Percentiles rank a stretch among this genome's conserved stretches.
These are phyloP conservation scores for Gymnodraco acuticeps DNA, from an alignment of 2,797 vertebrate genomes.

Conservation along the genomic window DNA sequence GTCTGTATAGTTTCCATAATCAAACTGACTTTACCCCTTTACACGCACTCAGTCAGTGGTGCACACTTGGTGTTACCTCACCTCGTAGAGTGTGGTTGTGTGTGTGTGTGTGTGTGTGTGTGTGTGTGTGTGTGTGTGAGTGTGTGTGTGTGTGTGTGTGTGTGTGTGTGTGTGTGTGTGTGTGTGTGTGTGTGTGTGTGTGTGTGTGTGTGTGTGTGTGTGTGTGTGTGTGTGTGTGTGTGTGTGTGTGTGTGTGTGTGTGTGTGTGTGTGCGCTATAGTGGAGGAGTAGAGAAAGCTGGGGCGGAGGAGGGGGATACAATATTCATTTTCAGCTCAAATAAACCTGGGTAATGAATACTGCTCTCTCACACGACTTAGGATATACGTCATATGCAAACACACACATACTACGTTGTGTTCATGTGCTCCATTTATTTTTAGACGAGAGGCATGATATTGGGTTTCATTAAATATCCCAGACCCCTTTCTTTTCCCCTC, in stretches of 20 bases:
- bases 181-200: no score
- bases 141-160: no score
- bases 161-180: slow-evolving; percentile 4
- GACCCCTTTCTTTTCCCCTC: slow-evolving; percentile 36
- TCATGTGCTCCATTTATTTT: slow-evolving; percentile 83
- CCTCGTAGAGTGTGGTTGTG: slow-evolving; percentile 20
- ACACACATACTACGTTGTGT: slow-evolving; percentile 54
- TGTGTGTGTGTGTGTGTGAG: no score
- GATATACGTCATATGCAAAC: slow-evolving; percentile 34
- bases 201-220: slow-evolving; percentile 9
- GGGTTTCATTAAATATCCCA: slow-evolving; percentile 78
- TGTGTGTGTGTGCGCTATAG: slow-evolving; percentile 19
- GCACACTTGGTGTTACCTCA: slow-evolving; percentile 32
- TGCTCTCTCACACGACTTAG: slow-evolving; percentile 25
- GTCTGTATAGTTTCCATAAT: slow-evolving; percentile 52
- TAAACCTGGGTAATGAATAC: slow-evolving; percentile 50
- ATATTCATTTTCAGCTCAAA: slow-evolving; percentile 64
- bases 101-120: not conserved
- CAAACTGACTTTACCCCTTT: slow-evolving; percentile 41
- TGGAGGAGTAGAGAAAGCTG: not conserved
- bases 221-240: no score
- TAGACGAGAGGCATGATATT: slow-evolving; percentile 78
- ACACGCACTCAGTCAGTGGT: not conserved
- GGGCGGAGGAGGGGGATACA: not conserved
- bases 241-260: no score